Evolutionary conservation across 2,888 invertebrate species (phyloP).

Genomic region (Thalpophila matura): DNA sequence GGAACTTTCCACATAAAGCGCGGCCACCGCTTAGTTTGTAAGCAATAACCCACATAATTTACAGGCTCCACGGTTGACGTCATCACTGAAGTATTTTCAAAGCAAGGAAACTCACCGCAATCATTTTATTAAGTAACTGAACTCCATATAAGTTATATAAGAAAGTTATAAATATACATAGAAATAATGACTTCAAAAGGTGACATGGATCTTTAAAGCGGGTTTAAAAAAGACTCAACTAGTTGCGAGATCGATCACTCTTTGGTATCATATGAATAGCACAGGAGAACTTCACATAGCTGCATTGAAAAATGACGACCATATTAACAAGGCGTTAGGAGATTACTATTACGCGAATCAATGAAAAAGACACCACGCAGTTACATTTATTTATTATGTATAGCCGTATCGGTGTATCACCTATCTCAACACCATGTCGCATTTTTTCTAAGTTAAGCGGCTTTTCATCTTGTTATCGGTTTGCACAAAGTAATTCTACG

Average conservation of each 20-base stretch:
- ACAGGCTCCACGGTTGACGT: background rate
- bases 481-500: slow-evolving; percentile 15
- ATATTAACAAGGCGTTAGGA: background rate
- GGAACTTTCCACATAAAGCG: slow-evolving; percentile 29
- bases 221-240: background rate
- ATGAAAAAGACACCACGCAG: too few species aligned
- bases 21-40: slow-evolving; percentile 27
- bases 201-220: background rate
- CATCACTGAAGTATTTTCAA: slow-evolving; percentile 4
- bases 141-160: background rate
- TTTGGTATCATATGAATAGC: slow-evolving; percentile 1
- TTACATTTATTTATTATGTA: too few species aligned
- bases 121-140: background rate
- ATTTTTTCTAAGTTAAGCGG: background rate
- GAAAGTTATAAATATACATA: background rate
- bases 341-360: background rate
- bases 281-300: background rate
- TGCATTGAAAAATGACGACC: background rate
- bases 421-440: background rate
- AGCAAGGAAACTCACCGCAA: slow-evolving; percentile 3
- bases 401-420: background rate
- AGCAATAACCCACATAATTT: slow-evolving; percentile 14
- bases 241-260: background rate
- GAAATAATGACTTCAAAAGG: slow-evolving; percentile 5
- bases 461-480: slow-evolving; percentile 23